Conservation (phyloP, 2,113 vertebrate genomes). For the Ciconia stormi region DNA sequence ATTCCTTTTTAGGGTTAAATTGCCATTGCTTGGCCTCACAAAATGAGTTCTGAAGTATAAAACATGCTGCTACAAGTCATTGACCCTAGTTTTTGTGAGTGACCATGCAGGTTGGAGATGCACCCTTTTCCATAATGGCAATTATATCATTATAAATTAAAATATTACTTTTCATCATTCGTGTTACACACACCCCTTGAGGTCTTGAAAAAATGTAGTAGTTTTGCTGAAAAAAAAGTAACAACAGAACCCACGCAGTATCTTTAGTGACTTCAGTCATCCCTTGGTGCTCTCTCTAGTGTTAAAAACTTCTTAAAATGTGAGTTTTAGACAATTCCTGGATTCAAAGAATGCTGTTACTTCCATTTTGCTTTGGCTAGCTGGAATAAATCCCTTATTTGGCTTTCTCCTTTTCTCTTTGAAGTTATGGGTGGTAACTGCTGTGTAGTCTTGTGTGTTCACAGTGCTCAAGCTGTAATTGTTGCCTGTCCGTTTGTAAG, state of each 20-base stretch:
- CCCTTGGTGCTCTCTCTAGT: not conserved
- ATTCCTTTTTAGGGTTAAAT: not conserved
- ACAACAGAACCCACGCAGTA: not conserved
- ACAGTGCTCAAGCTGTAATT: not conserved
- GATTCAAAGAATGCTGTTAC: not conserved
- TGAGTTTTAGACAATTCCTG: not conserved
- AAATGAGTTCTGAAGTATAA: not conserved
- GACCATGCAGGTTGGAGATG: not conserved
- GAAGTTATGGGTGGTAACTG: not conserved
- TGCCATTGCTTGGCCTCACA: accelerated
- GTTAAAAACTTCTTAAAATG: not conserved
- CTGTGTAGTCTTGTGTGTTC: not conserved
- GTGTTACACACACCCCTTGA: not conserved
- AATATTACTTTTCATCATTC: not conserved
- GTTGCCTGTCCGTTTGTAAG: not conserved
- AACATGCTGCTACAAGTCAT: not conserved
- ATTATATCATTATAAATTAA: not conserved
- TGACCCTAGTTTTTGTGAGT: not conserved
- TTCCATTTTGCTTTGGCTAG: not conserved
- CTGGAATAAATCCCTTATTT: not conserved
- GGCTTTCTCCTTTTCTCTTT: not conserved
- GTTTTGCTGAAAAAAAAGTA: not conserved
- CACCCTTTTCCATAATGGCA: not conserved
- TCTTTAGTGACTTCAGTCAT: not conserved
- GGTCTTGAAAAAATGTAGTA: not conserved